Evolutionary conservation across 2,797 vertebrate species (phyloP).

Genomic region (Onychomys arenicola): DNA sequence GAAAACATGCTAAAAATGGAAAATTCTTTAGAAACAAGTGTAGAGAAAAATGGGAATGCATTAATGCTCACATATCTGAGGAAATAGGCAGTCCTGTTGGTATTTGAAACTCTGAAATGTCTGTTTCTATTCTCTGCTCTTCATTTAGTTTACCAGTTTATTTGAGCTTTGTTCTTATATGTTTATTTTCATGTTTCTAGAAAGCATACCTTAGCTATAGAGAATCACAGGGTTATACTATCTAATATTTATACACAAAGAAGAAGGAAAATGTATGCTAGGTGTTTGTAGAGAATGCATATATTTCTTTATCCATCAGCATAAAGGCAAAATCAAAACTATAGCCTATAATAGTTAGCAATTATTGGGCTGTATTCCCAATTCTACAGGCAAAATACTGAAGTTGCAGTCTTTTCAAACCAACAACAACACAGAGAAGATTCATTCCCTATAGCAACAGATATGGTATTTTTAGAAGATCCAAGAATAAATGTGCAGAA

Average conservation of each 20-base stretch:
- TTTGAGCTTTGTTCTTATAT: neutral
- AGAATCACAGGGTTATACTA: neutral
- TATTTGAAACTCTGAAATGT: neutral
- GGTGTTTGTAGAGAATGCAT: neutral
- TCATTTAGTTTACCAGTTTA: neutral
- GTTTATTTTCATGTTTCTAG: neutral
- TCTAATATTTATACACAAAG: neutral
- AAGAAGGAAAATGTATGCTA: neutral
- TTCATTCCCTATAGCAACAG: neutral
- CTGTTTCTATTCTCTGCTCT: neutral
- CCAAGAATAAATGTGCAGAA: neutral
- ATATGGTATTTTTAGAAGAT: neutral
- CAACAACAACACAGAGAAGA: neutral
- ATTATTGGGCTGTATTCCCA: neutral
- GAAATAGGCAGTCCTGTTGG: neutral
- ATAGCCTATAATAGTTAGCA: accelerated
- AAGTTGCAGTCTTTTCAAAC: neutral
- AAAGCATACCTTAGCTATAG: neutral
- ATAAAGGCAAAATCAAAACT: neutral
- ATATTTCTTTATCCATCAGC: neutral
- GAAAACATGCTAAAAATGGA: neutral
- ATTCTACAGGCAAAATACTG: neutral
- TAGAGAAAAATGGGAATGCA: neutral
- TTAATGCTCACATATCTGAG: neutral
- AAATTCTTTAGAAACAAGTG: neutral